Conservation (phyloP, 2,888 invertebrate genomes). For the Xestoiulus laeticollis region DNA sequence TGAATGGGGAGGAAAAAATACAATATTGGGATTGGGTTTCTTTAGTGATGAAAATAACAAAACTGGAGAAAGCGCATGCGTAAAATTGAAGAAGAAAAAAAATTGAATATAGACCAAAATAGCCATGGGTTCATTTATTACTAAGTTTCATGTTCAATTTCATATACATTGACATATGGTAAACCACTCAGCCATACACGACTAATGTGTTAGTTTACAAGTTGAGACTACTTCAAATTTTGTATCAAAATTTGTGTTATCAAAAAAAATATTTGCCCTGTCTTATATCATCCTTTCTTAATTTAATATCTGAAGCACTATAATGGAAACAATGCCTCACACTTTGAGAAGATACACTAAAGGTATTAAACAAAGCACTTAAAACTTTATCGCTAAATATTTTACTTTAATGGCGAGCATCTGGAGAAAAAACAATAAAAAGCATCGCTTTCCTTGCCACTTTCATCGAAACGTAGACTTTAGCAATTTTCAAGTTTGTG, state of each 20-base stretch:
- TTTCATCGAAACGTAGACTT: neutral
- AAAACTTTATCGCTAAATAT: neutral
- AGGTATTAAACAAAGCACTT: neutral
- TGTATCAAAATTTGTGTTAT: no score
- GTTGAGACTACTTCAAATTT: no score
- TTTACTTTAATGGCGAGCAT: neutral
- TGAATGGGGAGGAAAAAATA: neutral
- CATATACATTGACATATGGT: no score
- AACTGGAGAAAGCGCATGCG: neutral
- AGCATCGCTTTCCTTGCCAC: neutral
- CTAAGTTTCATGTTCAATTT: no score
- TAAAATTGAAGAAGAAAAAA: neutral
- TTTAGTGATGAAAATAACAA: neutral
- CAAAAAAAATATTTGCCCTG: no score
- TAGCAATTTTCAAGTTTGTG: constrained; percentile 15
- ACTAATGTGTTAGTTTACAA: no score
- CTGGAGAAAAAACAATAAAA: constrained; percentile 18
- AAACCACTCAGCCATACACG: no score
- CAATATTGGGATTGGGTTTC: constrained; percentile 34
- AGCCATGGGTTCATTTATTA: no score
- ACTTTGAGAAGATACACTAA: neutral
- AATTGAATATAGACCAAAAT: no score
- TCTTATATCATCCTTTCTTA: no score
- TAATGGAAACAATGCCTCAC: no score
- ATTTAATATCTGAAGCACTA: no score